phyloP scores from a whole-genome alignment of 2,113 vertebrate genomes.

The Rhynchopsitta pachyrhyncha region DNA sequence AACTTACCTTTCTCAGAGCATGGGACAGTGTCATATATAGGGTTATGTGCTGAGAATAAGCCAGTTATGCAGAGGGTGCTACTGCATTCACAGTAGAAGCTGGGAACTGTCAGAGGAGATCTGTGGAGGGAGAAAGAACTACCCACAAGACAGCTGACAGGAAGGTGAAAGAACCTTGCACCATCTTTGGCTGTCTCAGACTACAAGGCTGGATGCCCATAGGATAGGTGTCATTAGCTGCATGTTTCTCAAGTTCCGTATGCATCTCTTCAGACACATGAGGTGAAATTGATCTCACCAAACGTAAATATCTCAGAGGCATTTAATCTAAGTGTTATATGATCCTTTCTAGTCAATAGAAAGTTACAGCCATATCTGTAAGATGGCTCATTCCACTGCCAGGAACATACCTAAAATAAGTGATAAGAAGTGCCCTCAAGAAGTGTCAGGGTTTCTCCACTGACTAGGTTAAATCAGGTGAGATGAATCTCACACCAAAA shows the following conservation, averaged over 20 bases:
- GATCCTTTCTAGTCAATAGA: background rate
- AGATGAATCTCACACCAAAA: background rate
- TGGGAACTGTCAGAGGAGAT: background rate
- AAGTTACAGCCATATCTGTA: background rate
- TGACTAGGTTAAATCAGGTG: background rate
- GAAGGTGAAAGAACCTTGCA: background rate
- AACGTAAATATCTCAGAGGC: background rate
- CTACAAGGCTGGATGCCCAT: background rate
- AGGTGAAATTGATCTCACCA: background rate
- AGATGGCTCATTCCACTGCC: background rate
- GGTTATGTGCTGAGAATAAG: background rate
- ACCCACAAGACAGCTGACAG: background rate
- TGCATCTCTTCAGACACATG: background rate
- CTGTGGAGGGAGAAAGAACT: background rate
- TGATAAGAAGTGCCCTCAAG: background rate
- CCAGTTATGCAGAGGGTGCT: fast-evolving
- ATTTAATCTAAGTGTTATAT: background rate
- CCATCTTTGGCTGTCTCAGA: background rate
- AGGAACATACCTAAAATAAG: background rate
- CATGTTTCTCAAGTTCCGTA: background rate
- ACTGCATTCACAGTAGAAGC: background rate
- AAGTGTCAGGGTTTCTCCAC: background rate
- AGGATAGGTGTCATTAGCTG: background rate
- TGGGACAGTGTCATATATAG: fast-evolving
- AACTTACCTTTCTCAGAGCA: background rate